Percentiles rank a stretch among this genome's conserved stretches.
phyloP scores from a whole-genome alignment of 2,113 vertebrate species.

The Myanophis thanlyinensis region DNA sequence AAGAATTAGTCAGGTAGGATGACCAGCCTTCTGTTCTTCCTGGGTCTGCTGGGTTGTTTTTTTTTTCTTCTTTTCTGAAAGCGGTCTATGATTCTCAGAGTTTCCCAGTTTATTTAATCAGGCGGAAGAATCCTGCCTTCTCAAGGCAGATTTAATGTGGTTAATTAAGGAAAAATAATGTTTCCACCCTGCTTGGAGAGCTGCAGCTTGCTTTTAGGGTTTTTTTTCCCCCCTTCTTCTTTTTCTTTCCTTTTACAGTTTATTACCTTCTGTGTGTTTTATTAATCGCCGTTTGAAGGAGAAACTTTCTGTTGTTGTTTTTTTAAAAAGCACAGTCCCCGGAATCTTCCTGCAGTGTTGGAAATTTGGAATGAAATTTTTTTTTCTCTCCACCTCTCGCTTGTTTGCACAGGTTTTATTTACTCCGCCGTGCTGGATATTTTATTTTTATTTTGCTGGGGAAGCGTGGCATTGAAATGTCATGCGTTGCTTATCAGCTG shows the following conservation, averaged over 20 bases:
- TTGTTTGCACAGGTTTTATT: rapidly evolving
- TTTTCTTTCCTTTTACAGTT: conserved; percentile 2
- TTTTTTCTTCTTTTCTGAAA: background rate
- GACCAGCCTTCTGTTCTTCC: background rate
- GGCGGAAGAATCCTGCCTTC: conserved; percentile 20
- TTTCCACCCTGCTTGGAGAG: rapidly evolving
- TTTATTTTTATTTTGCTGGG: conserved; percentile 20
- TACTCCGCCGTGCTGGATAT: background rate
- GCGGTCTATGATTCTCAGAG: rapidly evolving
- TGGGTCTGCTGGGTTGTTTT: background rate
- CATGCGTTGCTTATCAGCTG: background rate
- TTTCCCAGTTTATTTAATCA: conserved; percentile 15
- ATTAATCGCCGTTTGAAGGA: conserved; percentile 37
- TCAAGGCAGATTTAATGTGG: background rate
- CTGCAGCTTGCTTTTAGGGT: background rate
- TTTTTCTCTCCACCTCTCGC: background rate
- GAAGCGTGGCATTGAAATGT: background rate
- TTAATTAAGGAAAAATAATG: background rate
- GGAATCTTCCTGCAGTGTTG: background rate
- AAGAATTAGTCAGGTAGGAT: conserved; percentile 63
- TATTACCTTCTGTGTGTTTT: background rate
- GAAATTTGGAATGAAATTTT: conserved; percentile 33
- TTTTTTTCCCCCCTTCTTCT: background rate
- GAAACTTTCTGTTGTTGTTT: background rate
- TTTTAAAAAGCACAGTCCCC: background rate